Percentiles rank a stretch among this genome's conserved stretches.
Evolutionary conservation across 2,888 invertebrate genomes (phyloP).

Genomic region (Heliothis peltigera): DNA sequence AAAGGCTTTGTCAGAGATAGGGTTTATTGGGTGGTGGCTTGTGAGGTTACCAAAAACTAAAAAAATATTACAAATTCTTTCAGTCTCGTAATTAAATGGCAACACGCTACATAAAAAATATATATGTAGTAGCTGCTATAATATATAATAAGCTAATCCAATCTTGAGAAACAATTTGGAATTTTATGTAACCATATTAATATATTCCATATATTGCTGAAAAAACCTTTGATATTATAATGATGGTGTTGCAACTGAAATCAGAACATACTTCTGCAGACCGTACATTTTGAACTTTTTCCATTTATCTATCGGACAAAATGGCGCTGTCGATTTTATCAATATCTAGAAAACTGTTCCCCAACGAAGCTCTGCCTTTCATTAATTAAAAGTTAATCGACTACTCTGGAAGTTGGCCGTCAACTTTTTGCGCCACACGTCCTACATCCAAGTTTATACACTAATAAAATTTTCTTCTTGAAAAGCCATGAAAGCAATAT

Average conservation of each 20-base stretch:
- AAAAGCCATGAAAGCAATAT: constrained; percentile 53
- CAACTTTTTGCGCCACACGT: constrained; percentile 57
- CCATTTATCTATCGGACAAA: constrained; percentile 42
- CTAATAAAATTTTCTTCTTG: constrained; percentile 56
- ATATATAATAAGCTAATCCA: too few relatives aligned
- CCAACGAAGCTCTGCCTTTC: constrained; percentile 65
- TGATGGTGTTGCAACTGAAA: background rate
- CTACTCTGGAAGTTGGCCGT: constrained; percentile 54
- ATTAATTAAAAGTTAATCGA: constrained; percentile 77
- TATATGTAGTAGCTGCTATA: too few relatives aligned
- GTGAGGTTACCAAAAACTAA: too few relatives aligned
- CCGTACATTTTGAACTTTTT: constrained; percentile 18
- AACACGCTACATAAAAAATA: too few relatives aligned
- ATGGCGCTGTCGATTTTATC: constrained; percentile 50
- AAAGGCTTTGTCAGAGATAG: background rate
- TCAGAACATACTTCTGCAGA: constrained; percentile 3
- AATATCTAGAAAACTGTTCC: constrained; percentile 61
- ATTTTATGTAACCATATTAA: too few relatives aligned
- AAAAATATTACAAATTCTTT: too few relatives aligned
- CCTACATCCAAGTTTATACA: constrained; percentile 41
- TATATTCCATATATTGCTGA: too few relatives aligned
- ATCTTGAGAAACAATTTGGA: too few relatives aligned
- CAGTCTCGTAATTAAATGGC: too few relatives aligned
- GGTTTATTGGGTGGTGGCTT: background rate
- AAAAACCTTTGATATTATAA: too few relatives aligned